These are phyloP conservation scores for Brienomyrus brachyistius DNA, from an alignment of 2,113 vertebrate genomes.

Conservation along the genomic window DNA sequence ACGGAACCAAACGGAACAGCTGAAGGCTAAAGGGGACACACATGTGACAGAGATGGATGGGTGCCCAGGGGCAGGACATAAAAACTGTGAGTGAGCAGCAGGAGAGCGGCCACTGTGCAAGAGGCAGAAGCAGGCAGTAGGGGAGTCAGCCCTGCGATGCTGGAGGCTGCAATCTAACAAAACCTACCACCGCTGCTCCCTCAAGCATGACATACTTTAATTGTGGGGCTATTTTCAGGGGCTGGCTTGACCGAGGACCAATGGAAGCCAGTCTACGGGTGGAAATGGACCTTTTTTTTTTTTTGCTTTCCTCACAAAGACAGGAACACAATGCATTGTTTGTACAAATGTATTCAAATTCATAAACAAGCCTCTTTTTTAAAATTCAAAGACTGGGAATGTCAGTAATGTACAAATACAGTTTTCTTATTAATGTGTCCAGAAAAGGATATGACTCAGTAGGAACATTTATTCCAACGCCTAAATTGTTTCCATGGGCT, in stretches of 20 bases:
- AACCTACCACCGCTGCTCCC: conserved; percentile 52
- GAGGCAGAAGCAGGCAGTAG: conserved; percentile 49
- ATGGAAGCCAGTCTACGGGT: background rate
- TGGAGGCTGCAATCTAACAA: conserved; percentile 23
- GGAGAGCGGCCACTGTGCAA: background rate
- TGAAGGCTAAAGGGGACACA: background rate
- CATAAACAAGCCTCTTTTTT: background rate
- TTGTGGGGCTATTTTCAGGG: background rate
- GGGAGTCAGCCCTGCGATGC: conserved; percentile 51
- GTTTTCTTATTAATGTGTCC: background rate
- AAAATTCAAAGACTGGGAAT: background rate
- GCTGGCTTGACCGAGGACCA: background rate
- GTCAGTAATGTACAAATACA: background rate
- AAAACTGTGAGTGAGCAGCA: conserved; percentile 11
- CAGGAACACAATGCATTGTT: background rate
- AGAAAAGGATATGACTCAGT: background rate
- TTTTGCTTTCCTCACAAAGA: background rate
- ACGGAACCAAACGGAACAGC: background rate
- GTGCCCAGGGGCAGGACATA: conserved; percentile 13
- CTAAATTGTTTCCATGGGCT: background rate
- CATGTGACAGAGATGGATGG: conserved; percentile 21
- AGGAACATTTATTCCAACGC: background rate
- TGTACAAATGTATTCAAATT: background rate
- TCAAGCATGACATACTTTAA: conserved; percentile 45
- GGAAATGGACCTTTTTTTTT: background rate